Base-by-base conservation (phyloP, 2,888 invertebrate species). In the Amphipyra tragopoginis region DNA sequence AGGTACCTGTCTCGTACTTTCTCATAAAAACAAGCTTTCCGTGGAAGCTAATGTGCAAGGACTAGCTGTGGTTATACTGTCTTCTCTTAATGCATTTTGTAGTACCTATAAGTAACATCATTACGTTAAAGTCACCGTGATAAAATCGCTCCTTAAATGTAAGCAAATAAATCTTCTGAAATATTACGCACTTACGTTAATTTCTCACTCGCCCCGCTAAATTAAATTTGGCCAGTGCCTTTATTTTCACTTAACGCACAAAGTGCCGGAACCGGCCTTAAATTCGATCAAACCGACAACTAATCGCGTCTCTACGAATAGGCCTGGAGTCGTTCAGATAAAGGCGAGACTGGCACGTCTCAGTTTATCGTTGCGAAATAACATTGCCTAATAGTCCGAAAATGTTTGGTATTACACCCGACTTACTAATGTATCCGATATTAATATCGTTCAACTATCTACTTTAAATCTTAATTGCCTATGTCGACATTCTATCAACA, bases 241-340 rank as follows among this genome's bases (percentile, higher is more conserved):
- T 56, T 55, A 68, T 77, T 73, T 58, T 68, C 64, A 68, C 63
- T 72, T 56, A 71, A 53, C 47, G 44, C 56, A 40, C 51, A 59
- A 66, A 71, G 65, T 65, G 54, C 48, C 40, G 62, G 60, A 47
- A 58, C 49, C 52, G 58, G 50, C 11, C 36, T 57, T 55, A 66
- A 65, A 75, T 65, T 65, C 57, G 49, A 71, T 74, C 49, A 68
- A 67, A 51, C 36, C 56, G 52, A 52, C 56, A 45, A 56, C 57
- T 67, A 56, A 61, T 74, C 62, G 62, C 58, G 53, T 67, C 63
- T 15, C 60, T 53, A 61, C 57, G 52, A 56, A 65, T 65, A 53
- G 21, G 47, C 54, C 38, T 65, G 40, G 21, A 64, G 57, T 50
- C 58, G 36, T 61, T 51, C 50, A 47, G 68, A 59, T 68, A 66